A percentile compares a stretch with the other conserved stretches of the same genome.
Conservation (phyloP, 2,888 invertebrate genomes). For the Nomada goodeniana region DNA sequence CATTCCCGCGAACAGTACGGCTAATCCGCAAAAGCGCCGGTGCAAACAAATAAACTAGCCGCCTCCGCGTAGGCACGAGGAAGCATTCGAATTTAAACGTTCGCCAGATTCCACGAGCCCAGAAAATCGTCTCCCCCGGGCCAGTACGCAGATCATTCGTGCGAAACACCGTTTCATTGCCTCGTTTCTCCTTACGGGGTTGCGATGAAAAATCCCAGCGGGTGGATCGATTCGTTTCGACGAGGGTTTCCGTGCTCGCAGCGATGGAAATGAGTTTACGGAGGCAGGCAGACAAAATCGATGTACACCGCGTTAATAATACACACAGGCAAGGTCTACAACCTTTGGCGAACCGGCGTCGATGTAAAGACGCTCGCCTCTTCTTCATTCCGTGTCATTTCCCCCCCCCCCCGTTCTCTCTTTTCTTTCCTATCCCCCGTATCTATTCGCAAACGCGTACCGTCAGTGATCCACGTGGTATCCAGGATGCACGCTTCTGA, state of each 20-base stretch:
- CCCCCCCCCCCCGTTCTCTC: background rate
- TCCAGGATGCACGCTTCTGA: background rate
- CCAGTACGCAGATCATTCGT: background rate
- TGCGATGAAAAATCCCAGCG: constrained; percentile 27
- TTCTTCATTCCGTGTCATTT: background rate
- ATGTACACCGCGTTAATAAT: constrained; percentile 79
- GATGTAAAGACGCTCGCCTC: constrained; percentile 52
- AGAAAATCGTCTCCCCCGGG: background rate
- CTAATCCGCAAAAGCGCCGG: constrained; percentile 5
- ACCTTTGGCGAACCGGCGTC: constrained; percentile 70
- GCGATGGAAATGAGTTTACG: constrained; percentile 74
- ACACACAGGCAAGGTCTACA: constrained; percentile 76
- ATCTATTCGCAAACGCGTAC: background rate
- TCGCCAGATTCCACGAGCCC: background rate
- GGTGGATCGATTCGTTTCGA: constrained; percentile 47
- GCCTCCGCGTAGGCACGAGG: background rate
- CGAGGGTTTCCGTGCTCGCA: constrained; percentile 50
- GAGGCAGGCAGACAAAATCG: constrained; percentile 77
- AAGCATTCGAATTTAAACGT: background rate
- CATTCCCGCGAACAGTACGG: background rate
- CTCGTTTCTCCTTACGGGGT: background rate
- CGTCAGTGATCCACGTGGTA: background rate
- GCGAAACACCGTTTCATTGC: background rate
- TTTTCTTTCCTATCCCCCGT: background rate
- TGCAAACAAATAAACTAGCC: constrained; percentile 18